A percentile compares a stretch with the other conserved stretches of the same genome.
These are phyloP conservation scores for Lophotriccus pileatus DNA, from an alignment of 2,797 vertebrate genomes.

Conservation along the genomic window DNA sequence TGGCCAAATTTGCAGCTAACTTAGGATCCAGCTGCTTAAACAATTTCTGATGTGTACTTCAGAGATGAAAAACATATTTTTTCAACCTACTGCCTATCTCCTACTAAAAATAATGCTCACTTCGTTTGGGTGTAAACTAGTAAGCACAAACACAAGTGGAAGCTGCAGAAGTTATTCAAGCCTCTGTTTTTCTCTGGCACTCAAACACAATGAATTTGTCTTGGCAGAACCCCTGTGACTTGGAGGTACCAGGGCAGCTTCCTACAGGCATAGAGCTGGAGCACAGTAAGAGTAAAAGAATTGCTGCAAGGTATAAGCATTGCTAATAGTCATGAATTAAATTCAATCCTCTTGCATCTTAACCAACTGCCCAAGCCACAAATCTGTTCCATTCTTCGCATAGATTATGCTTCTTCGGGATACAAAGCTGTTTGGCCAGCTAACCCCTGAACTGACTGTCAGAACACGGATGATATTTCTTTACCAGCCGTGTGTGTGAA, in stretches of 20 bases:
- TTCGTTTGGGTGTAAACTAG: background rate
- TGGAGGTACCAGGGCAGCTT: background rate
- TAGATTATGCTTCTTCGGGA: background rate
- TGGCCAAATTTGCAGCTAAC: background rate
- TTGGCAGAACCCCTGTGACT: background rate
- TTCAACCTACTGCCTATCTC: background rate
- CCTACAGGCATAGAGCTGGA: background rate
- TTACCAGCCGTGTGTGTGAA: rapidly evolving
- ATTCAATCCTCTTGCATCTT: background rate
- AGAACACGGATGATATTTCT: background rate
- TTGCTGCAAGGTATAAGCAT: background rate
- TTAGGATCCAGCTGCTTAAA: background rate
- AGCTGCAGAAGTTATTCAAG: background rate
- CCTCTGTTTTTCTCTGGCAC: background rate
- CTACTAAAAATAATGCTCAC: background rate
- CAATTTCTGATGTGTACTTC: background rate
- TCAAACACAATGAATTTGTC: background rate
- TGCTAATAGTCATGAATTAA: background rate
- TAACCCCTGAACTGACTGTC: background rate
- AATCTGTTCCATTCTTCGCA: background rate
- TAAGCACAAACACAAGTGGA: background rate
- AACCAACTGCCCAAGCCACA: background rate
- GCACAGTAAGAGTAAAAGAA: background rate
- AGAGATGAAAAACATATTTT: background rate
- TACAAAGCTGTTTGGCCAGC: background rate